phyloP scores from a whole-genome alignment of 1,140 invertebrate species.

The Bradysia coprophila region DNA sequence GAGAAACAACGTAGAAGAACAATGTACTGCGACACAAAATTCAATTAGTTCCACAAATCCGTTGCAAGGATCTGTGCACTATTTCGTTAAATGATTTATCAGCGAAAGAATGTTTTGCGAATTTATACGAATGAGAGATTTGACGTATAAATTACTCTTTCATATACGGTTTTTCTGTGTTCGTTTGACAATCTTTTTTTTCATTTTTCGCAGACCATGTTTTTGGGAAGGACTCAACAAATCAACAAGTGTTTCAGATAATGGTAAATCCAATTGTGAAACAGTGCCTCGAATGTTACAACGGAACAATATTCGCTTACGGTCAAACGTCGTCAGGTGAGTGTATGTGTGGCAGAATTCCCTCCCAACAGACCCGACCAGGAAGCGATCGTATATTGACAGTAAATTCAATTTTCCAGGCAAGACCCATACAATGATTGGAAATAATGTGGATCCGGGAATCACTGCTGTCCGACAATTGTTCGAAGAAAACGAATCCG shows the following conservation, averaged over 20 bases:
- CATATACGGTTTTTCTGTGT: too few species aligned
- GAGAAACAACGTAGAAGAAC: slow-evolving; percentile 30
- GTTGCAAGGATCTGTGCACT: not conserved
- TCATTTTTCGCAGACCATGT: slow-evolving; percentile 45
- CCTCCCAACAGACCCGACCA: too few species aligned
- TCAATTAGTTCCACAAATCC: slow-evolving; percentile 30
- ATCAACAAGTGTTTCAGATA: slow-evolving; percentile 41
- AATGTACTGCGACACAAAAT: slow-evolving; percentile 40
- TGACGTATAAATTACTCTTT: too few species aligned
- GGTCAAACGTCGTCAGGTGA: slow-evolving; percentile 74
- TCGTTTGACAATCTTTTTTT: not conserved
- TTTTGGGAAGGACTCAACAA: slow-evolving; percentile 39
- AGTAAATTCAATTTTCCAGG: slow-evolving; percentile 7
- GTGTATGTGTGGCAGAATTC: too few species aligned
- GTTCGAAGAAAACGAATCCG: slow-evolving; percentile 48
- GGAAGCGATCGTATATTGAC: too few species aligned
- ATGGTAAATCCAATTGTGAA: slow-evolving; percentile 52
- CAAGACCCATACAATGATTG: slow-evolving; percentile 48
- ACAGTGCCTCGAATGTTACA: slow-evolving; percentile 57
- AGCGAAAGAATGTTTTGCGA: not conserved
- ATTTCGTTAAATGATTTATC: not conserved
- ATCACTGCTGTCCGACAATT: slow-evolving; percentile 56
- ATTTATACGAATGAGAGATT: too few species aligned
- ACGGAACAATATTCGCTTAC: slow-evolving; percentile 81
- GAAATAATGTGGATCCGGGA: slow-evolving; percentile 44